Base-by-base conservation (phyloP, 2,797 vertebrate genomes). In the Galago senegalensis region DNA sequence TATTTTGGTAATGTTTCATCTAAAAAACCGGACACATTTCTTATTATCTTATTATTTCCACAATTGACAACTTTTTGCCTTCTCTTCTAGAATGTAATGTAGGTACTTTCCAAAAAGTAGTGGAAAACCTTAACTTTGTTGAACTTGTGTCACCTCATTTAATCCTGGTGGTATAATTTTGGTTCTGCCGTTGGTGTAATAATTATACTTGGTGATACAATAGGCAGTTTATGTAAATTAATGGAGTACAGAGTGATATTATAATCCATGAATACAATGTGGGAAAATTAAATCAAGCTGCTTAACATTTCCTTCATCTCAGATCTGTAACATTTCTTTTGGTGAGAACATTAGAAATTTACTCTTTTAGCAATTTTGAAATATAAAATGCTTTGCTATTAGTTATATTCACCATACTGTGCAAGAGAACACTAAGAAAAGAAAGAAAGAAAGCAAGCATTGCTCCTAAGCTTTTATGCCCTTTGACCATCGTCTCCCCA, bases 1-100 rank as follows among this genome's bases (percentile, higher is more conserved):
- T 94, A 53, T 43, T 89, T 92, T 95, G 70, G 31, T 31, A 84
- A 37, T 92, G 12, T 61, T 95, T 96, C 46, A 70, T 83, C 8
- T 87, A 43, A 63, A 89, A 89, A 88, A 56, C 29, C 40, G 90
- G 65, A 34, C 31, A 34, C 12, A 37, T 83, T 67, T 91, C 20
- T 79, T 85, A 18, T 73, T 89, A 43, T 91, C 20, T 79, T 85
- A 18, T 73, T 89, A 43, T 72, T 87, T 93, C 9, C 58, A 11
- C 69, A 67, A 83, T 53, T 87, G 87, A 80, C 0, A 53, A 29
- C 12, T 27, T 81, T 21, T 40, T 81, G 23, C 16, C 10, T 86
- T 83, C 85, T 89, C 8, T 92, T 29, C 63, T 89, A 29, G 4
- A 92, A n/a, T 83, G 7, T 90, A 63, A 61, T 92, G 7, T 37